Percentiles rank a stretch among this genome's conserved stretches.
These are phyloP conservation scores for Heliconius himera DNA, from an alignment of 1,140 invertebrate species.

Conservation along the genomic window DNA sequence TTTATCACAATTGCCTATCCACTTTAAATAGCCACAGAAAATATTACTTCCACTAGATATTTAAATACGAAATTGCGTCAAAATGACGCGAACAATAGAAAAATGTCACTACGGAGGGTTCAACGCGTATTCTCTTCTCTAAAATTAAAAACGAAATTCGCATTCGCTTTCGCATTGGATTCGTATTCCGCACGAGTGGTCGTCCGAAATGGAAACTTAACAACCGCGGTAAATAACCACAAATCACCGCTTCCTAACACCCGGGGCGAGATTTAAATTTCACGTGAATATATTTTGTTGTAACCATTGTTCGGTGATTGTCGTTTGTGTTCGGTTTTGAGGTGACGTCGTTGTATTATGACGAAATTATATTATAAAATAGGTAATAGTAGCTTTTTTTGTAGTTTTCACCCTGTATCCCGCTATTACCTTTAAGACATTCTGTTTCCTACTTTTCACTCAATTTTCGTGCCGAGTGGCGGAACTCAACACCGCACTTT, in stretches of 20 bases:
- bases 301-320: conserved; percentile 47
- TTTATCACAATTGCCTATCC: background rate
- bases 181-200: conserved; percentile 69
- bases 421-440: too few relatives aligned
- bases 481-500: too few relatives aligned
- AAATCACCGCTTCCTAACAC: conserved; percentile 77
- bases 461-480: too few relatives aligned
- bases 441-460: too few relatives aligned
- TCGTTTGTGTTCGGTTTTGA: conserved; percentile 2
- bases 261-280: conserved; percentile 76
- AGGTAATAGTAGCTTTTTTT: too few relatives aligned
- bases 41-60: conserved; percentile 44
- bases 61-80: conserved; percentile 43
- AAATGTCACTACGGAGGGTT: conserved; percentile 41
- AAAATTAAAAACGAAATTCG: conserved; percentile 71
- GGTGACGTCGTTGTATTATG: background rate
- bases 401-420: too few relatives aligned
- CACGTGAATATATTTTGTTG: conserved; percentile 59
- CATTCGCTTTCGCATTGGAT: conserved; percentile 46
- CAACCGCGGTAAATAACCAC: conserved; percentile 79
- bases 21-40: conserved; percentile 6
- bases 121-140: conserved; percentile 65
- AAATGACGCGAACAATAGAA: conserved; percentile 43
- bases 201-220: conserved; percentile 74
- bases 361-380: too few relatives aligned